phyloP scores from a whole-genome alignment of 2,888 invertebrate genomes.

The Drosophila prostipennis region DNA sequence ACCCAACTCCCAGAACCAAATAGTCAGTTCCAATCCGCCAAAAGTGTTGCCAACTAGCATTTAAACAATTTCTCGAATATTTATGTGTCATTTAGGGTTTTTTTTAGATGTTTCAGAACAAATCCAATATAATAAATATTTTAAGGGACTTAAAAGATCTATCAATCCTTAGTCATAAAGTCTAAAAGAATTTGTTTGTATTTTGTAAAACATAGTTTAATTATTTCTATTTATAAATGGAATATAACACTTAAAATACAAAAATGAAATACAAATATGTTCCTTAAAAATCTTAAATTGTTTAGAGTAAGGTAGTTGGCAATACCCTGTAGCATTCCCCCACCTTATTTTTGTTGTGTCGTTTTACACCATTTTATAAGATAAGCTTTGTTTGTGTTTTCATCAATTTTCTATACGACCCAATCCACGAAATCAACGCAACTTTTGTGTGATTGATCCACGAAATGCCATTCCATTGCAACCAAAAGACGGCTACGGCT shows the following conservation, averaged over 20 bases:
- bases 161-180: too few species aligned
- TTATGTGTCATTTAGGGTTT: too few species aligned
- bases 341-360: constrained; percentile 15
- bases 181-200: too few species aligned
- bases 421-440: constrained; percentile 33
- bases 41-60: constrained; percentile 18
- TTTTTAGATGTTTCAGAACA: too few species aligned
- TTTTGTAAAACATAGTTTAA: too few species aligned
- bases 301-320: constrained; percentile 17
- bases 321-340: not conserved
- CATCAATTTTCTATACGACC: constrained; percentile 45
- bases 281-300: not conserved
- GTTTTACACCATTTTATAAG: constrained; percentile 42
- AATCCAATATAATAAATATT: too few species aligned
- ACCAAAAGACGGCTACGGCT: constrained; percentile 87
- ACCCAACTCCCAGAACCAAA: not conserved
- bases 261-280: not conserved
- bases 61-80: too few species aligned
- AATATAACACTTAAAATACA: too few species aligned
- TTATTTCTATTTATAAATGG: too few species aligned
- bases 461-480: constrained; percentile 26
- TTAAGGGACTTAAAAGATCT: too few species aligned
- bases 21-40: not conserved
- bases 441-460: constrained; percentile 25
- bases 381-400: constrained; percentile 49